These are phyloP conservation scores for Melipona bicolor DNA, from an alignment of 2,888 invertebrate genomes.

Conservation along the genomic window DNA sequence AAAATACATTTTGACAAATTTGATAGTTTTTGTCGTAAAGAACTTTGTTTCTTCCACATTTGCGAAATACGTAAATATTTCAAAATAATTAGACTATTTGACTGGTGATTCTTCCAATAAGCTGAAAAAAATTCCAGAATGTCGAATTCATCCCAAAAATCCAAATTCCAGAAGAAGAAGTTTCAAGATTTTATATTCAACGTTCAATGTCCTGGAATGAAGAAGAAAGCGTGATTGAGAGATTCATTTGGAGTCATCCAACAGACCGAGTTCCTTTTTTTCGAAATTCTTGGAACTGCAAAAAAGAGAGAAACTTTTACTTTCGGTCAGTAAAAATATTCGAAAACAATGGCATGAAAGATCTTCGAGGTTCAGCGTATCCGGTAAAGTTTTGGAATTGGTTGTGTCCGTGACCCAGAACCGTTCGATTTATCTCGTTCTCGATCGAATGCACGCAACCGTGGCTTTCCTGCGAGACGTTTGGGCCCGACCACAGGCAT, in stretches of 20 bases:
- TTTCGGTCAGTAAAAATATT: not conserved
- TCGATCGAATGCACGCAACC: constrained; percentile 33
- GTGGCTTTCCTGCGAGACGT: constrained; percentile 36
- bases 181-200: not conserved
- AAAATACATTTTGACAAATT: no score
- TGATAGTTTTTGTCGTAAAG: no score
- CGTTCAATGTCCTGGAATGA: not conserved
- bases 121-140: no score
- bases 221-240: not conserved
- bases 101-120: no score
- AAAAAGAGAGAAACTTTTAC: not conserved
- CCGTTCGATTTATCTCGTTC: constrained; percentile 48
- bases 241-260: not conserved
- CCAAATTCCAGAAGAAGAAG: no score
- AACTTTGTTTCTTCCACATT: no score
- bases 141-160: no score
- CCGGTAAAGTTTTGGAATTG: not conserved
- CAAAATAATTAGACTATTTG: no score
- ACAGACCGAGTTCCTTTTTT: not conserved
- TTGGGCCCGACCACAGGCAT: constrained; percentile 15
- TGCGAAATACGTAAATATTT: no score
- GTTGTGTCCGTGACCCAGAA: constrained; percentile 12
- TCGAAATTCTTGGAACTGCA: not conserved
- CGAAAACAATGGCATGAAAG: not conserved
- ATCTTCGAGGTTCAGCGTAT: not conserved